phyloP scores from a whole-genome alignment of 2,797 vertebrate species.

The Rachycentron canadum region DNA sequence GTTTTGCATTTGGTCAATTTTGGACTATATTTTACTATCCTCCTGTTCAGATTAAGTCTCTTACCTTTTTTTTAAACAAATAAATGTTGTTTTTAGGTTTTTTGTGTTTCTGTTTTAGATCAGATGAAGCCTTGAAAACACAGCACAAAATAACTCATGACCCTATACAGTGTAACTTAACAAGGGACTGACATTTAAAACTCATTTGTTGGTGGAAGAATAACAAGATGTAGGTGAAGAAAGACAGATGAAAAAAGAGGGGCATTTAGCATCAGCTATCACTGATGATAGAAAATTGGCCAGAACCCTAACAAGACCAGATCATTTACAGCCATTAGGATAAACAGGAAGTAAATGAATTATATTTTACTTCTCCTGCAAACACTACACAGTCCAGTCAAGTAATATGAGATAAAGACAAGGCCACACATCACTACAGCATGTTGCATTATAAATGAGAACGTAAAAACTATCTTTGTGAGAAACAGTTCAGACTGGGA shows the following conservation, averaged over 20 bases:
- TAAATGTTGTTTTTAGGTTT: background rate
- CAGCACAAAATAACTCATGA: background rate
- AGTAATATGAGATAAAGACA: constrained; percentile 30
- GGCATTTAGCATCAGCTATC: background rate
- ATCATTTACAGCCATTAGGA: constrained; percentile 24
- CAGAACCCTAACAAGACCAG: background rate
- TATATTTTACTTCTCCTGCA: constrained; percentile 3
- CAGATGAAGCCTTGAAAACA: background rate
- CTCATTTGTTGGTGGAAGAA: background rate
- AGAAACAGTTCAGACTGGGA: constrained; percentile 38
- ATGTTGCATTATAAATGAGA: constrained; percentile 46
- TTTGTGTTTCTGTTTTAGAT: background rate
- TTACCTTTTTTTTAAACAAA: background rate
- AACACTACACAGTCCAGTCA: background rate
- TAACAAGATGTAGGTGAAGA: background rate
- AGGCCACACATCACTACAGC: constrained; percentile 22
- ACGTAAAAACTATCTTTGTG: constrained; percentile 42
- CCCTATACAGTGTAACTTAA: background rate
- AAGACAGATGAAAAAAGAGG: constrained; percentile 5
- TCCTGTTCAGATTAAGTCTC: background rate
- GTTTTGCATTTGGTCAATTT: background rate
- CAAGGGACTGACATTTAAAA: background rate
- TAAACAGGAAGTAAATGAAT: constrained; percentile 6
- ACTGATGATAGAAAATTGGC: constrained; percentile 32
- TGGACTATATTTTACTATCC: background rate